These are phyloP conservation scores for Listronotus bonariensis DNA, from an alignment of 1,140 invertebrate species.

Conservation along the genomic window DNA sequence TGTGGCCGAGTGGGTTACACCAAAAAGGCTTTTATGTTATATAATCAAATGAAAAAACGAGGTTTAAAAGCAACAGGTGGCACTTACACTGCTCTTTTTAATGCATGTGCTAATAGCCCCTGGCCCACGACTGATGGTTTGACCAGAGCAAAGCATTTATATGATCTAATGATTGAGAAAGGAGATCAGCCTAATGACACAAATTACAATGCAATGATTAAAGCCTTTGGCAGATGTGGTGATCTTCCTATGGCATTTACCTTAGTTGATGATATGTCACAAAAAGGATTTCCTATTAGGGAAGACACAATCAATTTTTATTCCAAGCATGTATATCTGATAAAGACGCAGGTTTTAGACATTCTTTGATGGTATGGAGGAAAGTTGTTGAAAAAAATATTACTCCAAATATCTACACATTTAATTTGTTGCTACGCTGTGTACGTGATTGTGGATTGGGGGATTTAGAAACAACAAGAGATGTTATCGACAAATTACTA, in stretches of 20 bases:
- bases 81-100: slow-evolving; percentile 84
- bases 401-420: slow-evolving; percentile 71
- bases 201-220: slow-evolving; percentile 88
- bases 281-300: slow-evolving; percentile 67
- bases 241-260: slow-evolving; percentile 76
- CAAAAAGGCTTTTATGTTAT: slow-evolving; percentile 82
- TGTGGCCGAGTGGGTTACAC: slow-evolving; percentile 82
- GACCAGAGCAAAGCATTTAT: slow-evolving; percentile 66
- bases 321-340: slow-evolving; percentile 82
- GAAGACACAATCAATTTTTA: slow-evolving; percentile 75
- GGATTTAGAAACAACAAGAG: slow-evolving; percentile 63
- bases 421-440: slow-evolving; percentile 80
- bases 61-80: slow-evolving; percentile 68
- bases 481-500: slow-evolving; percentile 50
- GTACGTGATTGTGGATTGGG: slow-evolving; percentile 81
- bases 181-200: slow-evolving; percentile 70
- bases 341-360: slow-evolving; percentile 76
- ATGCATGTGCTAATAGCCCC: slow-evolving; percentile 84
- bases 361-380: slow-evolving; percentile 82
- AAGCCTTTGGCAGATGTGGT: slow-evolving; percentile 84
- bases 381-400: slow-evolving; percentile 72
- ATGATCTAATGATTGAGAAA: slow-evolving; percentile 71
- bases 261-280: slow-evolving; percentile 82
- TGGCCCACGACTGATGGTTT: slow-evolving; percentile 64
- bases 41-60: slow-evolving; percentile 78